Conservation (phyloP, 2,113 vertebrate genomes). For the Bos javanicus region DNA sequence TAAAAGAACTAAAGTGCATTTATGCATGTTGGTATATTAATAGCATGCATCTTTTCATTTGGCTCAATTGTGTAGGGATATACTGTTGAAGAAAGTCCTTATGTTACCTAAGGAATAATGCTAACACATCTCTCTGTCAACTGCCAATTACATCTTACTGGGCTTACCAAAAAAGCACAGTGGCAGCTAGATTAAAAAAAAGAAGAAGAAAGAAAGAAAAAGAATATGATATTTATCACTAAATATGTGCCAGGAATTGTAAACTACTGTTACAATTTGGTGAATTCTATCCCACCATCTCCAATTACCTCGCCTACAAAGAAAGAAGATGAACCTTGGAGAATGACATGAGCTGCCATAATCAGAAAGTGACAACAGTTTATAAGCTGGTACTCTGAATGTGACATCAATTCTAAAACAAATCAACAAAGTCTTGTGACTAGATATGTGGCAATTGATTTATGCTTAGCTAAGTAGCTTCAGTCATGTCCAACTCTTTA, state of each 20-base stretch:
- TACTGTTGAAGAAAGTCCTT: not conserved
- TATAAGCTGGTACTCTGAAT: not conserved
- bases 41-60: not conserved
- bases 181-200: not conserved
- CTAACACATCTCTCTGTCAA: not conserved
- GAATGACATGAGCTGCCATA: not conserved
- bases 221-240: not conserved
- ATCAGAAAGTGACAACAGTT: not conserved
- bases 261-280: not conserved
- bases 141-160: not conserved
- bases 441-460: not conserved
- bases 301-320: not conserved
- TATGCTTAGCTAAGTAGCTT: not conserved
- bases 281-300: not conserved
- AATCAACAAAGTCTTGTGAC: not conserved
- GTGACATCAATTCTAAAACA: not conserved
- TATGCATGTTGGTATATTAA: not conserved
- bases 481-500: not conserved
- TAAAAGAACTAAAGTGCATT: not conserved
- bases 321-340: not conserved
- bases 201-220: not conserved
- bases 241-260: not conserved
- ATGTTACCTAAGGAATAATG: not conserved
- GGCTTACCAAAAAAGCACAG: not conserved
- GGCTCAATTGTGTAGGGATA: not conserved